Base-by-base conservation (phyloP, 2,113 vertebrate species). In the Rhinopomastus cyanomelas region DNA sequence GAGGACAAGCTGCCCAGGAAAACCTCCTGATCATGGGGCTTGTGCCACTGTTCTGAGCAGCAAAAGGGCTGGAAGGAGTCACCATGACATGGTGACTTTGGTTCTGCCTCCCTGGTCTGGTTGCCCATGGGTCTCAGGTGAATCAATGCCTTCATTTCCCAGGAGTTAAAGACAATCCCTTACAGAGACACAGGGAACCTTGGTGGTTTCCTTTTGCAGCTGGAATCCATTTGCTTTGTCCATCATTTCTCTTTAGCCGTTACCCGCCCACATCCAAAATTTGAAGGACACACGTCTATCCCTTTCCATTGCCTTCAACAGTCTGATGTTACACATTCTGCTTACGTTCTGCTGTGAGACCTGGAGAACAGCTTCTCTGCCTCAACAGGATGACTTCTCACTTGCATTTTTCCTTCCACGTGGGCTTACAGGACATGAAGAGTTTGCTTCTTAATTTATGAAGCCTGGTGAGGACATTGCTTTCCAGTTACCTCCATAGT, bases 1-100 rank as follows among this genome's bases (percentile, higher is more conserved):
- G 10, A n/a, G 49, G 25, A 26, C 1, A 1, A 55, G 7, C 52
- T 75, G 53, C 60, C 51, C 7, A 17, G 61, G 16, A 12, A 13
- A 85, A 20, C 10, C 51, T 51, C 72, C 37, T 22, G 10, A 15
- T 21, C 4, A 2, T 26, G 30, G 71, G 51, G 25, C 57, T 64
- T 71, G 65, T 64, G 39, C 4, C 53, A 22, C 68, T 60, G 57
- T 1, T 3, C 46, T 48, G 23, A 76, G 8, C 3, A 4, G 48
- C 52, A 78, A 69, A 56, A 25, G 49, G 56, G 27, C 30, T 67
- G 36, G 57, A 60, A 64, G 39, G 57, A 61, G 60, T 22, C 49
- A 32, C 10, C 0, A 0, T 56, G n/a, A 36, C 10, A 8, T 68
- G 29, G 7, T 75, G 62, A 22, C 16, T 79, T 18, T 0, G 1